Evolutionary conservation across 1,140 invertebrate genomes (phyloP).

Genomic region (Drosophila kepulauana): DNA sequence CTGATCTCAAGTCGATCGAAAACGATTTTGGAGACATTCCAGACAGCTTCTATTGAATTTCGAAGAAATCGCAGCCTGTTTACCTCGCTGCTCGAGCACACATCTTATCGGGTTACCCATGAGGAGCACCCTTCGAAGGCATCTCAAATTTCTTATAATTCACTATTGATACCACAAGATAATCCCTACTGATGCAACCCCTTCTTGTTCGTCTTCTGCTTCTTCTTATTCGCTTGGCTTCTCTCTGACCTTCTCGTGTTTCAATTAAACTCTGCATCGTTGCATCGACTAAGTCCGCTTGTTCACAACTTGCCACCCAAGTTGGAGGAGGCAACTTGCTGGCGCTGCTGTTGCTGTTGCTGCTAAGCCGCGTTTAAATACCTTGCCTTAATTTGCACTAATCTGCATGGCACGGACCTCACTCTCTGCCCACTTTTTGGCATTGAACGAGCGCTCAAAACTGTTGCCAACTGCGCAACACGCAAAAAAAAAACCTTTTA

Average conservation of each 20-base stretch:
- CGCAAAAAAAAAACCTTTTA: slow-evolving; percentile 69
- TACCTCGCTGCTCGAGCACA: slow-evolving; percentile 6
- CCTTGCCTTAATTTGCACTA: slow-evolving; percentile 72
- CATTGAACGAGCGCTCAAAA: slow-evolving; percentile 44
- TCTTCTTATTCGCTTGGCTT: not conserved
- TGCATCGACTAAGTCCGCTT: slow-evolving; percentile 71
- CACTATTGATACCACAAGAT: slow-evolving; percentile 66
- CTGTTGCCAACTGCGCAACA: slow-evolving; percentile 39
- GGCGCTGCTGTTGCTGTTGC: slow-evolving; percentile 25
- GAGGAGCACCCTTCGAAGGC: slow-evolving; percentile 13
- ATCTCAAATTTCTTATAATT: slow-evolving; percentile 54
- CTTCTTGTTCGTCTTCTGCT: not conserved
- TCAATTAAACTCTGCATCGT: slow-evolving; percentile 76
- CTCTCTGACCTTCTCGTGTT: slow-evolving; percentile 36
- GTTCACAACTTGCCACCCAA: slow-evolving; percentile 74
- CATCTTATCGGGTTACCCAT: slow-evolving; percentile 38
- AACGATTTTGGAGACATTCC: not conserved
- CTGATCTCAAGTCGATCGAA: slow-evolving; percentile 3
- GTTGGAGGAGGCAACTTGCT: slow-evolving; percentile 47
- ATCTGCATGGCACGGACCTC: slow-evolving; percentile 63
- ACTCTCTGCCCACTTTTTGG: slow-evolving; percentile 31
- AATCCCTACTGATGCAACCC: slow-evolving; percentile 37
- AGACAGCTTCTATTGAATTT: slow-evolving; percentile 28
- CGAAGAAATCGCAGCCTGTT: slow-evolving; percentile 23
- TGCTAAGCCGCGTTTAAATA: slow-evolving; percentile 78